phyloP scores from a whole-genome alignment of 2,888 invertebrate genomes.

The Saturnia pavonia region DNA sequence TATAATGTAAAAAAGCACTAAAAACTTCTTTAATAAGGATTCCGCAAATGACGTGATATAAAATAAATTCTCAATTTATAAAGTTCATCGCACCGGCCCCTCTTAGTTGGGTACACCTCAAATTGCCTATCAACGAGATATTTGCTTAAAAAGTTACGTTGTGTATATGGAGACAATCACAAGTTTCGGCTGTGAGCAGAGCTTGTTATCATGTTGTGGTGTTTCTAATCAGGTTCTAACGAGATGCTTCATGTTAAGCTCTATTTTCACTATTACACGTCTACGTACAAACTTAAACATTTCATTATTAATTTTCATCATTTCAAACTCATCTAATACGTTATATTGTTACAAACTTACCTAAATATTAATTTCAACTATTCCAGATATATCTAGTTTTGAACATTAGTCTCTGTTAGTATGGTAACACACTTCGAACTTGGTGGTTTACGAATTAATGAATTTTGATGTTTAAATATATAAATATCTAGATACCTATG shows the following conservation, averaged over 20 bases:
- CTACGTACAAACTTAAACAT: background rate
- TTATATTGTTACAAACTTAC: too few relatives aligned
- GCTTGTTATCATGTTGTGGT: constrained; percentile 57
- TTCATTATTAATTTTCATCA: background rate
- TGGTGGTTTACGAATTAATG: too few relatives aligned
- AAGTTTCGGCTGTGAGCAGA: constrained; percentile 43
- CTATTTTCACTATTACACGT: constrained; percentile 31
- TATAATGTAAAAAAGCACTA: background rate
- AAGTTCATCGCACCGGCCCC: constrained; percentile 16
- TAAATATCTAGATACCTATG: too few relatives aligned
- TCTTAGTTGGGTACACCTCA: constrained; percentile 22
- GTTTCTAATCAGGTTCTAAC: constrained; percentile 66
- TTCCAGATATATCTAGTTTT: too few relatives aligned
- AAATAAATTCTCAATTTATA: constrained; percentile 26
- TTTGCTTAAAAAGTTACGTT: constrained; percentile 50
- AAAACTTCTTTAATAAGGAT: background rate
- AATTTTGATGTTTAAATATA: too few relatives aligned
- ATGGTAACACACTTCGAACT: too few relatives aligned
- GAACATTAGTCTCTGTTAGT: too few relatives aligned
- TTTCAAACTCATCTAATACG: too few relatives aligned
- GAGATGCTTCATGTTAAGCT: constrained; percentile 46
- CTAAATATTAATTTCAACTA: too few relatives aligned
- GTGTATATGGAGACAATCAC: constrained; percentile 44
- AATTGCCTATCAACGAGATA: constrained; percentile 21
- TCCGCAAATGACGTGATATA: background rate